Conservation (phyloP, 1,140 invertebrate genomes). For the Onthophagus taurus region DNA sequence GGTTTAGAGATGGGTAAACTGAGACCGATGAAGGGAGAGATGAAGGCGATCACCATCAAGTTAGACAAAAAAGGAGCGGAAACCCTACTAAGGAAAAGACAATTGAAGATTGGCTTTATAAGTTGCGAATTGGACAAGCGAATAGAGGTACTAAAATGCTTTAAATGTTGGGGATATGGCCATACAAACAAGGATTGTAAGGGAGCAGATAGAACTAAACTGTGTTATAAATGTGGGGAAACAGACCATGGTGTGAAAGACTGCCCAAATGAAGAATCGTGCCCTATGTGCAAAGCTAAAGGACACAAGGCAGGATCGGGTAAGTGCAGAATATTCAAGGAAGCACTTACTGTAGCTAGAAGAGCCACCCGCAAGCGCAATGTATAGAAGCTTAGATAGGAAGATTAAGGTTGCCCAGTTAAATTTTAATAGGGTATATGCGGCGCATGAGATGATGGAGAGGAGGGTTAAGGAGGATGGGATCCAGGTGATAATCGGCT, state of each 20-base stretch:
- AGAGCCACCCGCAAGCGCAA: neutral
- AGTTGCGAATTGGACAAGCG: slow-evolving; percentile 10
- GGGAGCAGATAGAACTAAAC: slow-evolving; percentile 13
- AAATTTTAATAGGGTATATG: neutral
- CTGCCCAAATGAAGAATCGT: neutral
- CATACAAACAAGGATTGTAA: slow-evolving; percentile 10
- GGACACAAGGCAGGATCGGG: slow-evolving; percentile 8
- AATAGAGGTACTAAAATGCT: slow-evolving; percentile 12
- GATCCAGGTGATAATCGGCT: neutral
- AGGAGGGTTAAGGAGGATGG: neutral
- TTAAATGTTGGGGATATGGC: slow-evolving; percentile 13
- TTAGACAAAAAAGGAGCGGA: neutral
- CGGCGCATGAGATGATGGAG: neutral
- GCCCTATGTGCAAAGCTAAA: slow-evolving; percentile 4
- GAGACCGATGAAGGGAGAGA: slow-evolving; percentile 9
- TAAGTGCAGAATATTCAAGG: neutral
- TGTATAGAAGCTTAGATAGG: neutral
- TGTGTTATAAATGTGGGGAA: too few species aligned
- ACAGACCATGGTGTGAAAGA: too few species aligned
- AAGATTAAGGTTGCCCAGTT: neutral
- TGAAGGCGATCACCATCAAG: slow-evolving; percentile 4
- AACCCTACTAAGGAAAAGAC: neutral
- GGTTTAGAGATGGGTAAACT: neutral
- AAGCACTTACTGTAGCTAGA: neutral
- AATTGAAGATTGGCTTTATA: slow-evolving; percentile 10